These are phyloP conservation scores for Myiotriccus ornatus DNA, from an alignment of 2,797 vertebrate genomes.

Conservation along the genomic window DNA sequence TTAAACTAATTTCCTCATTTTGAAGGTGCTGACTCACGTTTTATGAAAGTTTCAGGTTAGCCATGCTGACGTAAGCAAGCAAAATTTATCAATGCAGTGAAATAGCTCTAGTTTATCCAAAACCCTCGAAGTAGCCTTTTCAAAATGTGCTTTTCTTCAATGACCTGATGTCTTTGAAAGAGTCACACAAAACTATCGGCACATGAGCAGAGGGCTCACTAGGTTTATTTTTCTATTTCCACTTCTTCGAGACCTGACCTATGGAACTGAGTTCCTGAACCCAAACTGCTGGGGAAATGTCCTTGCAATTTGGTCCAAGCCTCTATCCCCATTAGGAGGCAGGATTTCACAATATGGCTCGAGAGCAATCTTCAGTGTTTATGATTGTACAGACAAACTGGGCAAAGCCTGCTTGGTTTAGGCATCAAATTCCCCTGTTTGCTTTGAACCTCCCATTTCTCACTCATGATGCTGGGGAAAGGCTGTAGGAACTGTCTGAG, in stretches of 20 bases:
- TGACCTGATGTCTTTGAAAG: fast-evolving
- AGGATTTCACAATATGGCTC: neutral
- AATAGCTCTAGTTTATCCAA: neutral
- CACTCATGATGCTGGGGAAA: neutral
- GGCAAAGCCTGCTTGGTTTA: neutral
- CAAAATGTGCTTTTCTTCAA: neutral
- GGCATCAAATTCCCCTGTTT: neutral
- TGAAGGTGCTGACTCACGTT: neutral
- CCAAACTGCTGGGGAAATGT: neutral
- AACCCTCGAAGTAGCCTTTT: neutral
- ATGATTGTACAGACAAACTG: neutral
- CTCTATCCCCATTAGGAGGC: neutral
- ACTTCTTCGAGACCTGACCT: neutral
- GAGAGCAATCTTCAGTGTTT: neutral
- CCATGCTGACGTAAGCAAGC: neutral
- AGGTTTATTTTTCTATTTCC: neutral
- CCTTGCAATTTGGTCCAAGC: neutral
- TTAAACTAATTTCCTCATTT: neutral
- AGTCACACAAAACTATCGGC: neutral
- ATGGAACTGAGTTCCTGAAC: neutral
- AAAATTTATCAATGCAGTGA: neutral
- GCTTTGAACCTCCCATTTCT: neutral
- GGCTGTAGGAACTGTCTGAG: neutral
- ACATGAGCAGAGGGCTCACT: neutral
- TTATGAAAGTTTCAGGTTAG: neutral